A percentile compares a stretch with the other conserved stretches of the same genome.
phyloP scores from a whole-genome alignment of 1,140 invertebrate species.

The Megalopta genalis region DNA sequence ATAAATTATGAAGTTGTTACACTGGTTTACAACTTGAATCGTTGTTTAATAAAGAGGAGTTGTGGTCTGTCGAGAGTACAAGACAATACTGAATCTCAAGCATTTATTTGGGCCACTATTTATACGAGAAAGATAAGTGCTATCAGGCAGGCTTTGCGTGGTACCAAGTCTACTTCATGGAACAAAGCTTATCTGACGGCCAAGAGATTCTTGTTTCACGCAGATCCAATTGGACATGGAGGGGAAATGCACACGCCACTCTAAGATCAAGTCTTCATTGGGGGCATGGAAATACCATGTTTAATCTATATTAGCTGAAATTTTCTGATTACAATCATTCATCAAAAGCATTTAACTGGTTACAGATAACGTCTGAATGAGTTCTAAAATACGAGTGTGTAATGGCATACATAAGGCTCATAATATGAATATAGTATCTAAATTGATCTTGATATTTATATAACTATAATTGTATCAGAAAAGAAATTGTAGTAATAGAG shows the following conservation, averaged over 20 bases:
- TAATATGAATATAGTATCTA: neutral
- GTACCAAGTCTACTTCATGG: slow-evolving; percentile 58
- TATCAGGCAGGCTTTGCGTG: slow-evolving; percentile 71
- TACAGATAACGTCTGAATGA: slow-evolving; percentile 18
- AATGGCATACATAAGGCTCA: neutral
- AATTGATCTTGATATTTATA: neutral
- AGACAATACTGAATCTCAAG: slow-evolving; percentile 67
- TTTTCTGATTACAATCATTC: slow-evolving; percentile 26
- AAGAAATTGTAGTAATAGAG: neutral
- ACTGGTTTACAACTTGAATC: neutral
- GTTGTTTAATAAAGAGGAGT: neutral
- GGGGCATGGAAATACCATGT: slow-evolving; percentile 52
- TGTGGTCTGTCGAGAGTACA: slow-evolving; percentile 29
- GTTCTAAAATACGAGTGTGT: neutral
- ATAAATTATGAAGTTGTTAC: neutral
- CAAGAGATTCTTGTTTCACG: slow-evolving; percentile 68
- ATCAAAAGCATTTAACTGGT: slow-evolving; percentile 23
- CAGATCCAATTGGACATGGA: slow-evolving; percentile 55
- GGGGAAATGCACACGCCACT: slow-evolving; percentile 59
- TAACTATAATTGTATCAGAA: too few species aligned
- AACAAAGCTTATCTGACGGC: slow-evolving; percentile 68
- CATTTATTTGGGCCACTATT: slow-evolving; percentile 72
- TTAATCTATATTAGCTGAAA: slow-evolving; percentile 42
- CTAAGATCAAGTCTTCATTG: slow-evolving; percentile 49
- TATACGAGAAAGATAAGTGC: slow-evolving; percentile 76